A percentile compares a stretch with the other conserved stretches of the same genome.
phyloP scores from a whole-genome alignment of 2,888 invertebrate species.

The Morinoia aosen region DNA sequence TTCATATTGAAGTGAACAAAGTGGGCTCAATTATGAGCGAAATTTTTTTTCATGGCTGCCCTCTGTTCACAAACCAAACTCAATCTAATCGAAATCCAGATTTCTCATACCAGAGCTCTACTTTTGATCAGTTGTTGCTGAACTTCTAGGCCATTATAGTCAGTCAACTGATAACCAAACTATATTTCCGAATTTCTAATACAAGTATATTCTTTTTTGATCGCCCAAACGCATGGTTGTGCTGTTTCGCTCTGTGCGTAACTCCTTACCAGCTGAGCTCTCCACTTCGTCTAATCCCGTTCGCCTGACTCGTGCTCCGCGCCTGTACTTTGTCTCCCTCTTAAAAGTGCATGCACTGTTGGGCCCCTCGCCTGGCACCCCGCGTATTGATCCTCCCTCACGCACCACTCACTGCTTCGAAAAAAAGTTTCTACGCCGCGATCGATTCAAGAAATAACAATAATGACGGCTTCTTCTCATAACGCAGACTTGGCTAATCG shows the following conservation, averaged over 20 bases:
- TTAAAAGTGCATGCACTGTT: neutral
- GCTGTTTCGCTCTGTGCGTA: no score
- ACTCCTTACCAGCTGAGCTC: no score
- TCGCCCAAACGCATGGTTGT: no score
- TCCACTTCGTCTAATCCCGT: neutral
- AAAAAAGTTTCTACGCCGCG: neutral
- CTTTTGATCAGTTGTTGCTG: no score
- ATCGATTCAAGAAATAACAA: neutral
- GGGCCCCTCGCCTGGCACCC: neutral
- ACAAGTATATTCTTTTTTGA: no score
- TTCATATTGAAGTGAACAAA: no score
- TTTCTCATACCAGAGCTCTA: no score
- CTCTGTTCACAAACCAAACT: neutral
- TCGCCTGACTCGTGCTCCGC: neutral
- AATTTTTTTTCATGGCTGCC: neutral
- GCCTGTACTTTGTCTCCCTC: neutral
- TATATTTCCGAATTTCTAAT: no score
- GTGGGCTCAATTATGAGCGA: neutral
- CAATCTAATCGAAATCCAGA: neutral
- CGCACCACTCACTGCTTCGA: neutral
- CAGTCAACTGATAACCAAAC: no score
- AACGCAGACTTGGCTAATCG: neutral
- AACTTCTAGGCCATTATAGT: no score
- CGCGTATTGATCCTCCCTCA: slow-evolving; percentile 9
- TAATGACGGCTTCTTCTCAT: neutral